Conservation (phyloP, 2,888 invertebrate species). For the Chalcis sispes region DNA sequence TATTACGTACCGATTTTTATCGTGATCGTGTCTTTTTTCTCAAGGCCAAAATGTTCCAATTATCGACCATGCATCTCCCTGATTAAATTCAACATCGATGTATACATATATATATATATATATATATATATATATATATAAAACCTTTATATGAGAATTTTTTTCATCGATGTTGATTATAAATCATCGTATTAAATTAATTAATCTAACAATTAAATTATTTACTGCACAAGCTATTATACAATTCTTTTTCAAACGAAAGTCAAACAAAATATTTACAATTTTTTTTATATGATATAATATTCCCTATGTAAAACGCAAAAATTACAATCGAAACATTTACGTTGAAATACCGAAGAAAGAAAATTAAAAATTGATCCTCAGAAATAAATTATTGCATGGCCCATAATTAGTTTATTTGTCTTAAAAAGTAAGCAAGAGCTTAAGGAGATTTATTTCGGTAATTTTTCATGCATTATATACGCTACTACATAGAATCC, state of each 20-base stretch:
- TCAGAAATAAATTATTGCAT: slow-evolving; percentile 16
- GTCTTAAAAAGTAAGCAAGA: no score
- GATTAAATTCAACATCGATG: background rate
- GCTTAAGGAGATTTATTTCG: no score
- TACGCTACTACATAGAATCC: background rate
- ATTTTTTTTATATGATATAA: no score
- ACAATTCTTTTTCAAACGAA: no score
- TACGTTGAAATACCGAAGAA: slow-evolving; percentile 8
- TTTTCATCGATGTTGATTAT: background rate
- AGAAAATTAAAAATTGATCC: slow-evolving; percentile 11
- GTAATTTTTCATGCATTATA: background rate
- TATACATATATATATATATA: background rate
- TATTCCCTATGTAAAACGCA: background rate
- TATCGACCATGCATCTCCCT: slow-evolving; percentile 42
- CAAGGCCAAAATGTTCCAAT: slow-evolving; percentile 43
- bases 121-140: no score
- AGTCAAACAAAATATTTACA: no score
- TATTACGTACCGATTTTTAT: slow-evolving; percentile 1
- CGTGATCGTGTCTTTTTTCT: slow-evolving; percentile 12
- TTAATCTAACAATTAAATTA: slow-evolving; percentile 20
- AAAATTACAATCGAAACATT: background rate
- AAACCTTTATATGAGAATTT: no score
- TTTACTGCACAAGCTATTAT: slow-evolving; percentile 20
- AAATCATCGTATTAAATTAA: background rate
- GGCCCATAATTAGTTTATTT: slow-evolving; percentile 38